Percentiles rank a stretch among this genome's conserved stretches.
These are phyloP conservation scores for Pentamera pediparva DNA, from an alignment of 53 echinoderm and acorn worm species.

Conservation along the genomic window DNA sequence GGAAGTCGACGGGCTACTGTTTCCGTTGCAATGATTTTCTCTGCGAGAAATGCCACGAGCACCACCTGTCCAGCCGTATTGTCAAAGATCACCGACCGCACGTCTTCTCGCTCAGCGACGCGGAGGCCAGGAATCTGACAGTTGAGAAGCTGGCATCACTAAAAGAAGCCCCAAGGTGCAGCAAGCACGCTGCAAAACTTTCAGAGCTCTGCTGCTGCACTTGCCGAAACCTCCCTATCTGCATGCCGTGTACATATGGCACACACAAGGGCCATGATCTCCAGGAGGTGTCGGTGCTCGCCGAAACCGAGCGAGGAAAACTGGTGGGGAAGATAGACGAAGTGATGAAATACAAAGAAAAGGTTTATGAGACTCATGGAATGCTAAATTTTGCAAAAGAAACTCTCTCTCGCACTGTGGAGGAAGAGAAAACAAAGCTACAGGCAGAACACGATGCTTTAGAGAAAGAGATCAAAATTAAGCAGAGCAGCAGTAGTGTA, in stretches of 20 bases:
- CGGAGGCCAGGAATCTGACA: not conserved
- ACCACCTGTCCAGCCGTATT: not conserved
- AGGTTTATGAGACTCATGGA: too few species aligned
- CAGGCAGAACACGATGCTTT: not conserved
- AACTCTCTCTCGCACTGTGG: too few species aligned
- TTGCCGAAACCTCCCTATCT: not conserved
- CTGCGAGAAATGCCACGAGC: not conserved
- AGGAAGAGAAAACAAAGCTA: not conserved
- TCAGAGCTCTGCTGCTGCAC: not conserved
- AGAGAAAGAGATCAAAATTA: too few species aligned
- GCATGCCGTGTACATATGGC: not conserved
- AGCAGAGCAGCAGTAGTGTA: not conserved
- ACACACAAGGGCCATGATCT: slow-evolving; percentile 4
- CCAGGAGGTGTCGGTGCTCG: not conserved
- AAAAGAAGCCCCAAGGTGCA: not conserved
- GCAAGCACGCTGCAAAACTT: not conserved
- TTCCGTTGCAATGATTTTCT: not conserved
- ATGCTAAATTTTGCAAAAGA: too few species aligned
- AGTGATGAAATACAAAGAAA: not conserved
- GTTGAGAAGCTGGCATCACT: slow-evolving; percentile 3
- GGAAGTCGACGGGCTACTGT: not conserved
- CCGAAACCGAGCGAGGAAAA: not conserved
- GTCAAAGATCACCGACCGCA: not conserved
- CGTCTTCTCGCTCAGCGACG: not conserved
- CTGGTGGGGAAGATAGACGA: not conserved